These are phyloP conservation scores for Drosophila borborema DNA, from an alignment of 2,888 invertebrate species.

Conservation along the genomic window DNA sequence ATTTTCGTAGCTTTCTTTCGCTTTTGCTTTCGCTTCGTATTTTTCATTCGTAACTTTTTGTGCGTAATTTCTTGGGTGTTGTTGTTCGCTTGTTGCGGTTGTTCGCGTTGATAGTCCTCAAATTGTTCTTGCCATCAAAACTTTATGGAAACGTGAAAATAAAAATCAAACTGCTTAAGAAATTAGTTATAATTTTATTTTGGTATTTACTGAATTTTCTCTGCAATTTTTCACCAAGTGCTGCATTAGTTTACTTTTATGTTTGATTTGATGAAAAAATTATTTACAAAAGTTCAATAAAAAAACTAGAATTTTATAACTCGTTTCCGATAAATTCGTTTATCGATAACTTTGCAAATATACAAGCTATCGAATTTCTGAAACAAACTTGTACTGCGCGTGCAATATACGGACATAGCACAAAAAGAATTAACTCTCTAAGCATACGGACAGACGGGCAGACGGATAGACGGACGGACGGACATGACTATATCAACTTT, in stretches of 20 bases:
- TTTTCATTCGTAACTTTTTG: slow-evolving; percentile 57
- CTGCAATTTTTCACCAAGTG: not conserved
- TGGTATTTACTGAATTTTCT: slow-evolving; percentile 24
- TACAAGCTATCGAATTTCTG: too few relatives aligned
- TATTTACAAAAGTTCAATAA: not conserved
- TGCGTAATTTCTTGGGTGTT: slow-evolving; percentile 60
- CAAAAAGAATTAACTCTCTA: too few relatives aligned
- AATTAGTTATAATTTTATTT: slow-evolving; percentile 35
- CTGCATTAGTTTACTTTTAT: not conserved
- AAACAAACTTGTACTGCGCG: too few relatives aligned
- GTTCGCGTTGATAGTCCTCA: slow-evolving; percentile 18
- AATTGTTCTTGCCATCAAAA: slow-evolving; percentile 53
- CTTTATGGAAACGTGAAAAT: slow-evolving; percentile 33
- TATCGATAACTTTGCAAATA: too few relatives aligned
- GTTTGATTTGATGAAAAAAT: not conserved
- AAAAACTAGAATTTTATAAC: too few relatives aligned
- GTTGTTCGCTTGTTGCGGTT: slow-evolving; percentile 22
- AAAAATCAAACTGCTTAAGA: slow-evolving; percentile 46
- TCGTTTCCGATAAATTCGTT: too few relatives aligned
- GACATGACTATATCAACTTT: too few relatives aligned
- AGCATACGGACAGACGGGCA: too few relatives aligned
- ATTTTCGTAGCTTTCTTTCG: slow-evolving; percentile 12
- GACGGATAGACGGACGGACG: too few relatives aligned
- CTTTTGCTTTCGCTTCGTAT: slow-evolving; percentile 53
- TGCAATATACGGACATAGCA: too few relatives aligned